Conservation (phyloP, 2,888 invertebrate genomes). For the Temnothorax ravouxi region DNA sequence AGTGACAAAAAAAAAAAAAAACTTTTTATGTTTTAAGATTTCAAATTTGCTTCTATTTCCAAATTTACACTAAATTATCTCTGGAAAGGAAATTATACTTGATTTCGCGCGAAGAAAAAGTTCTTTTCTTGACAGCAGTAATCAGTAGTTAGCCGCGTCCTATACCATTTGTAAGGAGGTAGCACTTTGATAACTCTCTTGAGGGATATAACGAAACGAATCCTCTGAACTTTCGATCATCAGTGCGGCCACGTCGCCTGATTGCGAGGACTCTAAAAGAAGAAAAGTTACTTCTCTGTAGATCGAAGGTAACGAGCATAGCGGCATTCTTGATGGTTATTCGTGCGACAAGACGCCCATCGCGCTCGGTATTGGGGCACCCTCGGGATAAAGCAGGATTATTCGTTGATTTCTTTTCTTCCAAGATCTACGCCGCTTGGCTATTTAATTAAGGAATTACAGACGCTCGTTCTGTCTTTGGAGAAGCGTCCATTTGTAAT, state of each 20-base stretch:
- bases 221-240: slow-evolving; percentile 65
- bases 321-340: slow-evolving; percentile 27
- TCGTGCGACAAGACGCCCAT: slow-evolving; percentile 2
- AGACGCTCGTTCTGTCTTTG: background rate
- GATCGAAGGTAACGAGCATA: slow-evolving; percentile 58
- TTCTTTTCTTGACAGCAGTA: slow-evolving; percentile 34
- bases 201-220: slow-evolving; percentile 69
- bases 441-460: slow-evolving; percentile 72
- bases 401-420: slow-evolving; percentile 23
- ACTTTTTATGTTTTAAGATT: background rate
- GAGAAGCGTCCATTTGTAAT: slow-evolving; percentile 51
- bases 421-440: slow-evolving; percentile 26
- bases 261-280: slow-evolving; percentile 65
- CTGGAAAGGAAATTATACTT: slow-evolving; percentile 4
- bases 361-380: slow-evolving; percentile 16
- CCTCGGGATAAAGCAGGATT: slow-evolving; percentile 1
- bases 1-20: background rate
- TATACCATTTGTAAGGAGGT: slow-evolving; percentile 49
- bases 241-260: slow-evolving; percentile 60
- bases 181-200: slow-evolving; percentile 68
- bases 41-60: background rate
- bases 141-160: slow-evolving; percentile 51
- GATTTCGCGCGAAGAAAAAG: slow-evolving; percentile 13
- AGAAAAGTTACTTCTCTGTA: slow-evolving; percentile 30
- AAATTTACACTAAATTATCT: background rate